Conservation (phyloP, 2,797 vertebrate genomes). For the Chelmon rostratus region DNA sequence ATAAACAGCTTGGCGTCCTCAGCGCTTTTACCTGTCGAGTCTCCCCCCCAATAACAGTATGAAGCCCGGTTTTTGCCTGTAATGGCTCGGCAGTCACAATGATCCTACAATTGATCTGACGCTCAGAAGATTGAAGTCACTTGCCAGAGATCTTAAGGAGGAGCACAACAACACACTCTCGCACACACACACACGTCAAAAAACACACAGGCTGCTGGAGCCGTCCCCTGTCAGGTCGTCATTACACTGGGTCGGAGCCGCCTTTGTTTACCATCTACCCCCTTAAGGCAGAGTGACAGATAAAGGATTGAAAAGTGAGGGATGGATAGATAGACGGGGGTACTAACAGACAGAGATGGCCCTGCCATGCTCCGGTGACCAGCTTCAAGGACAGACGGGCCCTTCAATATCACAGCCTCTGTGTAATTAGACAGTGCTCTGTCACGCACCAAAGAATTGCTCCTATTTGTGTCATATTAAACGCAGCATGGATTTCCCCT, state of each 20-base stretch:
- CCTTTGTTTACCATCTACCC: conserved; percentile 76
- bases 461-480: conserved; percentile 74
- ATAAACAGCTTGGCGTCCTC: neutral
- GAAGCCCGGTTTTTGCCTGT: conserved; percentile 29
- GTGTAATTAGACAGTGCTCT: conserved; percentile 78
- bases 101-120: conserved; percentile 51
- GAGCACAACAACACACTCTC: conserved; percentile 33
- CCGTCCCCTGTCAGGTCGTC: conserved; percentile 61
- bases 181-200: conserved; percentile 15
- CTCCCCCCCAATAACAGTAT: conserved; percentile 14
- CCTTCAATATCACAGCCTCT: conserved; percentile 71
- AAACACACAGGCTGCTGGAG: conserved; percentile 38
- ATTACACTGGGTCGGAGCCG: conserved; percentile 58
- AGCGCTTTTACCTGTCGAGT: conserved; percentile 21
- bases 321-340: conserved; percentile 62
- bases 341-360: conserved; percentile 67
- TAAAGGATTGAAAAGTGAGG: conserved; percentile 67
- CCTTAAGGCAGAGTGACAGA: conserved; percentile 75
- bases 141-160: conserved; percentile 50
- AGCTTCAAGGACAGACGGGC: conserved; percentile 77
- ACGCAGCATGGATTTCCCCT: conserved; percentile 62
- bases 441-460: conserved; percentile 67
- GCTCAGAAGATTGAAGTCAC: conserved; percentile 49
- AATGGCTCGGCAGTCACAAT: conserved; percentile 46
- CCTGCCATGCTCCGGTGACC: conserved; percentile 67